Evolutionary conservation across 2,797 vertebrate genomes (phyloP).

Genomic region (Streptopelia turtur): DNA sequence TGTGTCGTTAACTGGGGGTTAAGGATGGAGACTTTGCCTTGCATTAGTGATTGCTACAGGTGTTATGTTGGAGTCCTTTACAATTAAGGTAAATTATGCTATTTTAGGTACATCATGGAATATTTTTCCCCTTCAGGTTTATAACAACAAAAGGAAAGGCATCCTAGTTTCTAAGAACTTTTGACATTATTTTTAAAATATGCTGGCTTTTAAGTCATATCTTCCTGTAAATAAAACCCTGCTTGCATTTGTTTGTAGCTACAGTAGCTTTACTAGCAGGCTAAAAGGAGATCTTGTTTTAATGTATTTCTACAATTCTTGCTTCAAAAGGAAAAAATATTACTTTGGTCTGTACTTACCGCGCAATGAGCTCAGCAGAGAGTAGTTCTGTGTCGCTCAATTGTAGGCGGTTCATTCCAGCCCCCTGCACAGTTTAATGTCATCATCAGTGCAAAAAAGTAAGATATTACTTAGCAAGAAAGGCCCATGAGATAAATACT

Average conservation of each 20-base stretch:
- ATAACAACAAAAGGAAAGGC: not conserved
- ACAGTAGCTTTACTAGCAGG: not conserved
- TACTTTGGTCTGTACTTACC: not conserved
- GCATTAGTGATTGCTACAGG: not conserved
- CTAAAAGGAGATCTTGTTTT: not conserved
- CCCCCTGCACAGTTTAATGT: slow-evolving; percentile 3
- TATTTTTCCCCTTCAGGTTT: not conserved
- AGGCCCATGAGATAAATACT: slow-evolving; percentile 28
- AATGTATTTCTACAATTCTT: not conserved
- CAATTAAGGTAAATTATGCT: not conserved
- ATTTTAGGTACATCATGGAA: not conserved
- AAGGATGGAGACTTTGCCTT: not conserved
- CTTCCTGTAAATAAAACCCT: not conserved
- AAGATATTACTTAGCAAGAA: slow-evolving; percentile 33
- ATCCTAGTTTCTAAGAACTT: not conserved
- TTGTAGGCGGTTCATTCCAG: not conserved
- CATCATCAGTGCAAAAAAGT: slow-evolving; percentile 37
- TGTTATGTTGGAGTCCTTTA: not conserved
- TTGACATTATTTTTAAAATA: not conserved
- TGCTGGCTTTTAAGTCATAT: not conserved
- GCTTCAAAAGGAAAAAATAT: not conserved
- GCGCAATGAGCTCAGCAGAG: slow-evolving; percentile 3
- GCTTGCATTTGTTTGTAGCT: not conserved
- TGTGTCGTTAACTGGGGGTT: not conserved
- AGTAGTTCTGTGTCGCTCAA: not conserved